phyloP scores from a whole-genome alignment of 2,797 vertebrate genomes.

The Pipistrellus pipistrellus region DNA sequence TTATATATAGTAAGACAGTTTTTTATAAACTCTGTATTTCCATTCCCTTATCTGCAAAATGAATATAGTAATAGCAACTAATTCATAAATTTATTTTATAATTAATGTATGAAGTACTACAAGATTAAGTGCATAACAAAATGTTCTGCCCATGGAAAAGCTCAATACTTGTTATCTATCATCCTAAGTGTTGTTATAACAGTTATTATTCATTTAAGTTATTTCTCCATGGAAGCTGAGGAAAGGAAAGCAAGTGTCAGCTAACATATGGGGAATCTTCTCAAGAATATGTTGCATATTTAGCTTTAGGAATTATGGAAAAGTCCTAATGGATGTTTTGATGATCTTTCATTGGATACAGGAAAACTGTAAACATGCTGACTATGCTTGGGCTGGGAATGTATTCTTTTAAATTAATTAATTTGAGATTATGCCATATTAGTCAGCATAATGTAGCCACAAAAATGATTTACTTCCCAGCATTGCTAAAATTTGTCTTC shows the following conservation, averaged over 20 bases:
- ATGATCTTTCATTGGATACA: conserved; percentile 13
- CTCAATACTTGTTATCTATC: not conserved
- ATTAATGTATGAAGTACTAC: not conserved
- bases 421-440: conserved; percentile 69
- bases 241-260: conserved; percentile 37
- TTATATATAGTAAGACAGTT: not conserved
- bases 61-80: not conserved
- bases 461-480: conserved; percentile 70
- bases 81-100: conserved; percentile 43
- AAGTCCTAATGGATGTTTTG: conserved; percentile 56
- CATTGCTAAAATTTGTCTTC: conserved; percentile 67
- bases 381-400: conserved; percentile 45
- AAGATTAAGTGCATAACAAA: conserved; percentile 5
- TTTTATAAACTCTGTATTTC: conserved; percentile 31
- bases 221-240: conserved; percentile 2
- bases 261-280: not conserved
- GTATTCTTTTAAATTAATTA: conserved; percentile 69
- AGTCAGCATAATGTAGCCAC: conserved; percentile 67
- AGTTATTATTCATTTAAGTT: not conserved
- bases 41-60: conserved; percentile 24
- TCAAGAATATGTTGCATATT: conserved; percentile 27
- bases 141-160: not conserved
- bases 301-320: conserved; percentile 42
- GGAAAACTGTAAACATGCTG: conserved; percentile 43
- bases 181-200: not conserved